Base-by-base conservation (phyloP, 2,797 vertebrate genomes). In the Chelon auratus region DNA sequence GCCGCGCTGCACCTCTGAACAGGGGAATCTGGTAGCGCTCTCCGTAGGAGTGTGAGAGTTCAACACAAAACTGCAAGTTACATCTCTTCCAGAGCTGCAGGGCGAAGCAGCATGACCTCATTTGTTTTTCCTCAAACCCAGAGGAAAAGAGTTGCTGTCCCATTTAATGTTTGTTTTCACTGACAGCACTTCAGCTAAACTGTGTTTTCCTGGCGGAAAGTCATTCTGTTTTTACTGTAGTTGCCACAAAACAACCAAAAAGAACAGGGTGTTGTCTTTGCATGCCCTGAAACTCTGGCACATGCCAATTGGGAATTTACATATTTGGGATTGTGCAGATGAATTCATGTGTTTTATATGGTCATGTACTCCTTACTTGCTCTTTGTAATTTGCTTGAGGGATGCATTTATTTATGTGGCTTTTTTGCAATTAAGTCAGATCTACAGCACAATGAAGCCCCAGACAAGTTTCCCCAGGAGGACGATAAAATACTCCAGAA, bases 131-230 rank as follows among this genome's bases (percentile, higher is more conserved):
- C 47, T 33, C 43, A 58, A 42, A 33, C 72, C 73, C 48, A 39
- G 52, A 60, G 63, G 56, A 77, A 36, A 30, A 72, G 60, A 61
- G 22, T 58, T 62, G 37, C 70, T 18, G 17, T 81, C 39, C 75
- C 66, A 53, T 78, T 80, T 77, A 70, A 81, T 82, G 71, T 50
- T 74, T 80, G 80, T 72, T 87, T 80, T 63, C 65, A 50, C 60
- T 62, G 65, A 81, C 65, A 66, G 67, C 54, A 53, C 36, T 43
- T 81, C 57, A 60, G 54, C 56, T 73, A 56, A 77, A 73, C 60
- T 70, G 39, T 51, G 53, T 63, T 81, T 79, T 40, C 63, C 63
- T 39, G 48, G n/a, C 12, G 4, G 24, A 66, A 75, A 39, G 62
- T 61, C 53, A 75, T 77, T 48, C 50, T 52, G 52, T 56, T 55